Evolutionary conservation across 2,113 vertebrate species (phyloP).

Genomic region (Oryzias melastigma): DNA sequence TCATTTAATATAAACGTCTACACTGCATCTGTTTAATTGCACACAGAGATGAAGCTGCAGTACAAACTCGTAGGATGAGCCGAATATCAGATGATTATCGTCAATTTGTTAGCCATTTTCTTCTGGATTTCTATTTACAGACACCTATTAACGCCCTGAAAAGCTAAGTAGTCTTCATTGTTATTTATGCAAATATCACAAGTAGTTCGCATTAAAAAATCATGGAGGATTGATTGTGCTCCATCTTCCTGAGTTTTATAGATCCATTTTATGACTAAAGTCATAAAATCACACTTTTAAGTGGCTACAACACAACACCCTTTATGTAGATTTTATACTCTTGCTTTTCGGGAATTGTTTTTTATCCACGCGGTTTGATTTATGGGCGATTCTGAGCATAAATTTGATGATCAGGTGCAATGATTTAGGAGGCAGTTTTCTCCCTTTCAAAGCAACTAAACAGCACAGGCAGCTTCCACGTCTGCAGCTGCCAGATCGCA

Average conservation of each 20-base stretch:
- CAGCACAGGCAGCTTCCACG: background rate
- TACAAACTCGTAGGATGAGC: conserved; percentile 2
- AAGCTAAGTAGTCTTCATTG: conserved; percentile 43
- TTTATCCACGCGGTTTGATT: background rate
- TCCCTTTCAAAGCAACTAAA: background rate
- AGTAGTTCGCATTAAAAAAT: conserved; percentile 16
- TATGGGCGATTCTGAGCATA: background rate
- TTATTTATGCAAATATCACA: conserved; percentile 1
- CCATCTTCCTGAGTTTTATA: conserved; percentile 25
- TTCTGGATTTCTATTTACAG: conserved; percentile 56
- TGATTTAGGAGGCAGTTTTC: background rate
- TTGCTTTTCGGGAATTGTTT: background rate
- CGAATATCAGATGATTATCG: background rate
- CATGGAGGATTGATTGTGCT: background rate
- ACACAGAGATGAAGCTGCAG: background rate
- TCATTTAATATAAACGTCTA: background rate
- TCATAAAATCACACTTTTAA: conserved; percentile 16
- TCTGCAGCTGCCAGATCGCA: background rate
- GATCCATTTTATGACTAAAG: conserved; percentile 27
- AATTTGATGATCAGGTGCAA: background rate
- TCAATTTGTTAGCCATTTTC: too few relatives aligned
- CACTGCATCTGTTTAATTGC: conserved; percentile 8
- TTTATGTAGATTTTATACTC: background rate
- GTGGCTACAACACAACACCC: background rate
- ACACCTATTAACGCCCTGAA: conserved; percentile 34